Conservation (phyloP, 1,140 invertebrate genomes). For the Lysiphlebus fabarum region DNA sequence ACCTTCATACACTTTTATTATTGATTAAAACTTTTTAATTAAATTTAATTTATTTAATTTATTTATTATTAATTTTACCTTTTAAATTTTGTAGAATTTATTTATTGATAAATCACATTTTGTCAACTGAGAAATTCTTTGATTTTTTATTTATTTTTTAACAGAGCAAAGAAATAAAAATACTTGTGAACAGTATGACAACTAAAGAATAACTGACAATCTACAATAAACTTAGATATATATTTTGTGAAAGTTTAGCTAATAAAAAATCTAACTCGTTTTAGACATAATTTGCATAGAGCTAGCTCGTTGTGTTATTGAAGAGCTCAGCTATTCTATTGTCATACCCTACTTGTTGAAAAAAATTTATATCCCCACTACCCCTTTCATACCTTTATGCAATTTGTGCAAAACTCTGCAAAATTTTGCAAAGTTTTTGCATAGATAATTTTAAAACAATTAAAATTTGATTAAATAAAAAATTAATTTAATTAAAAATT, state of each 20-base stretch:
- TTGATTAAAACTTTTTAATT: too few relatives aligned
- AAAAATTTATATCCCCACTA: conserved; percentile 32
- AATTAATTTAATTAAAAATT: too few relatives aligned
- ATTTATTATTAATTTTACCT: too few relatives aligned
- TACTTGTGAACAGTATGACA: background rate
- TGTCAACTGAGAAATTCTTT: background rate
- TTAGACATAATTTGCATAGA: conserved; percentile 51
- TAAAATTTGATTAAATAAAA: too few relatives aligned
- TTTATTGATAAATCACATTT: background rate
- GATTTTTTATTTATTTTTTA: too few relatives aligned
- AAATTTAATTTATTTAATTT: too few relatives aligned
- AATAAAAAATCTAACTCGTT: conserved; percentile 42
- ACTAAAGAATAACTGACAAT: conserved; percentile 35
- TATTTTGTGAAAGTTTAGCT: too few relatives aligned
- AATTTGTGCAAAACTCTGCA: conserved; percentile 33
- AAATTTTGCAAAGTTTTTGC: conserved; percentile 11
- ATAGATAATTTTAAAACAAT: too few relatives aligned
- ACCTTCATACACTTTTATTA: conserved; percentile 5
- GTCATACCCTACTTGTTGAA: conserved; percentile 49
- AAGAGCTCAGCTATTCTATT: conserved; percentile 35
- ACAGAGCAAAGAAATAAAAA: too few relatives aligned
- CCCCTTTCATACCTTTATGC: conserved; percentile 25
- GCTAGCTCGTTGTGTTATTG: conserved; percentile 44
- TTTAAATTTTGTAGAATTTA: background rate
- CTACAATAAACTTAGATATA: conserved; percentile 23